phyloP scores from a whole-genome alignment of 2,113 vertebrate species.

The Trichomycterus rosablanca region DNA sequence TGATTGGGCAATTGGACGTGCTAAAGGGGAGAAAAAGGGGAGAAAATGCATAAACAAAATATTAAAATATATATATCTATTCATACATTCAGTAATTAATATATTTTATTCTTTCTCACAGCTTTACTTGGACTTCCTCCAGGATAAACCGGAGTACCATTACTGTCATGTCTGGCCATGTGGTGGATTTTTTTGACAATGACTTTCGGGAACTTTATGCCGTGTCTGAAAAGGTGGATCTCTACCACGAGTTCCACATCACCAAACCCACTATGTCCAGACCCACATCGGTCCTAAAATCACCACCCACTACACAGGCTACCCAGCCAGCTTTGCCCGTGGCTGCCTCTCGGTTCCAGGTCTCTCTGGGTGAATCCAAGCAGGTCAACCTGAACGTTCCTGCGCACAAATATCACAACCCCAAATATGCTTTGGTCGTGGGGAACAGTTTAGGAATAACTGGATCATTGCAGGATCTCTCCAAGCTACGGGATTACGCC shows the following conservation, averaged over 20 bases:
- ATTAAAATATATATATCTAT: too few relatives aligned
- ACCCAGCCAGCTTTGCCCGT: constrained; percentile 47
- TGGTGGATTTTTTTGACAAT: constrained; percentile 80
- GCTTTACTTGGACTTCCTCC: constrained; percentile 90
- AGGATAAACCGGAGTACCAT: constrained; percentile 85
- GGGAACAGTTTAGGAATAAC: constrained; percentile 60
- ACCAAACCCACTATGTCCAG: constrained; percentile 57
- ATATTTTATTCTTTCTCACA: constrained; percentile 53
- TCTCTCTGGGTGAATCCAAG: constrained; percentile 51
- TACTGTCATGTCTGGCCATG: constrained; percentile 84
- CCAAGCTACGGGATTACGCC: constrained; percentile 34
- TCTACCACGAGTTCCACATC: constrained; percentile 76
- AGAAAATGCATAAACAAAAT: too few relatives aligned
- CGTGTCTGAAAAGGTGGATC: constrained; percentile 81
- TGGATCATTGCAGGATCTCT: constrained; percentile 64
- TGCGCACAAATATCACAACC: constrained; percentile 89
- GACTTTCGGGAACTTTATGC: constrained; percentile 95
- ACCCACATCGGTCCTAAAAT: constrained; percentile 47
- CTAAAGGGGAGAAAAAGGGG: too few relatives aligned
- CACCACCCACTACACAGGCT: constrained; percentile 48
- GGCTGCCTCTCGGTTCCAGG: constrained; percentile 64
- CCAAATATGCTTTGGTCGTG: constrained; percentile 87
- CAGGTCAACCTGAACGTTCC: constrained; percentile 68
- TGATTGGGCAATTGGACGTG: too few relatives aligned
- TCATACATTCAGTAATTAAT: too few relatives aligned